Conservation (phyloP, 2,113 vertebrate species). For the Vulpes lagopus region DNA sequence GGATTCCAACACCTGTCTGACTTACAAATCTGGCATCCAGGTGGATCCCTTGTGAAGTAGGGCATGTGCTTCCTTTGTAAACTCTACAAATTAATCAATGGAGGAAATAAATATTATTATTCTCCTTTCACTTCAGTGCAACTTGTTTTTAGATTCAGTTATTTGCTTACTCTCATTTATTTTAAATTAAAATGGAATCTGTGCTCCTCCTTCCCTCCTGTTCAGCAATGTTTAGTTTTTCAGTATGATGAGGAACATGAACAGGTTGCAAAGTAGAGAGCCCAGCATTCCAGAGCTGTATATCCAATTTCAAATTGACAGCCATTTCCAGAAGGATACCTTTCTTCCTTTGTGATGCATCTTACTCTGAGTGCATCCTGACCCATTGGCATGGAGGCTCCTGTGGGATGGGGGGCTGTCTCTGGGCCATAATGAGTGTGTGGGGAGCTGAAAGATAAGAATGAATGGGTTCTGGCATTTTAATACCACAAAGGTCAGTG, state of each 20-base stretch:
- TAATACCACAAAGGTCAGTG: neutral
- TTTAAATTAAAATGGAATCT: constrained; percentile 9
- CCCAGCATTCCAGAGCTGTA: neutral
- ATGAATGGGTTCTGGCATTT: neutral
- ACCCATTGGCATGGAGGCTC: neutral
- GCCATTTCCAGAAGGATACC: neutral
- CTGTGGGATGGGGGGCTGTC: neutral
- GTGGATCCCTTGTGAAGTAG: neutral
- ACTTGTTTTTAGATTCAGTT: neutral
- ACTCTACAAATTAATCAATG: neutral
- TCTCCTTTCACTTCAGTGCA: neutral
- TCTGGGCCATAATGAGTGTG: neutral
- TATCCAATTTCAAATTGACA: neutral
- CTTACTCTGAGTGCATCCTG: neutral
- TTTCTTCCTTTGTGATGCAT: neutral
- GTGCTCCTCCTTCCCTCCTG: neutral
- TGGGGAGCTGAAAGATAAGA: neutral
- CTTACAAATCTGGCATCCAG: neutral
- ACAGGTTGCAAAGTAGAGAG: neutral
- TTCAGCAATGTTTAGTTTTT: neutral
- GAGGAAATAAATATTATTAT: neutral
- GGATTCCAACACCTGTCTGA: neutral
- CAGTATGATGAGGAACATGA: neutral
- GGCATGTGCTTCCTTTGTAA: neutral
- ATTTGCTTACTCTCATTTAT: neutral